Base-by-base conservation (phyloP, 2,888 invertebrate species). In the Agrochola circellaris region DNA sequence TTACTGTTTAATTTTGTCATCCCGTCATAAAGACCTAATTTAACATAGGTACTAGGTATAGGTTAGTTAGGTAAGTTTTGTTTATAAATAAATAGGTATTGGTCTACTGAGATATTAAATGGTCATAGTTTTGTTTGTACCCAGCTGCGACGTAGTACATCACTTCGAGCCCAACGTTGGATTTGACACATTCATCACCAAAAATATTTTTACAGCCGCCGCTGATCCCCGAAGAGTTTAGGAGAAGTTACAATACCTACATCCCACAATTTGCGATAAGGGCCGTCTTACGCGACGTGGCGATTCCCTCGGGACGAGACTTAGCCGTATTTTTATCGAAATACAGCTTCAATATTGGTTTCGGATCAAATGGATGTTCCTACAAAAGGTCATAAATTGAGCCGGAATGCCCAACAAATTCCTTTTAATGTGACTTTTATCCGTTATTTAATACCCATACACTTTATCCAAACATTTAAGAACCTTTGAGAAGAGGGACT, bases 341-440 rank as follows among this genome's bases (percentile, higher is more conserved):
- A 54, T 48, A 67, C 65, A 38, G n/a, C n/a, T 60, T 8, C 20
- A 48, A 71, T 66, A 70, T 81, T 66, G 65, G 48, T 54, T 71
- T 58, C 66, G 58, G 51, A 76, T 80, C 23, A 66, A 79, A 75
- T 69, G 15, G 20, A 62, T 62, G 42, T 61, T 56, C 56, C 26
- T n/a, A 58, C 45, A 69, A 61, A 83, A 61, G 34, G 54, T 72
- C 54, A 66, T 83, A 80, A 69, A 83, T 80, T 72, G 34, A 75
- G 30, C 26, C 13, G 8, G 2, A 54, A 60, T 65, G n/a, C 38
- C 30, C n/a, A 51, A 64, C 26, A 58, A 64, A 71, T 38, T 78
- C 2, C 15, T 61, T 26, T 48, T 42, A 73, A 70, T 67, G 45
- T 30, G 45, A 87, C 58, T 26, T 60, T 61, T 56, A 72, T 56